Conservation (phyloP, 2,888 invertebrate species). For the Melanchra persicariae region DNA sequence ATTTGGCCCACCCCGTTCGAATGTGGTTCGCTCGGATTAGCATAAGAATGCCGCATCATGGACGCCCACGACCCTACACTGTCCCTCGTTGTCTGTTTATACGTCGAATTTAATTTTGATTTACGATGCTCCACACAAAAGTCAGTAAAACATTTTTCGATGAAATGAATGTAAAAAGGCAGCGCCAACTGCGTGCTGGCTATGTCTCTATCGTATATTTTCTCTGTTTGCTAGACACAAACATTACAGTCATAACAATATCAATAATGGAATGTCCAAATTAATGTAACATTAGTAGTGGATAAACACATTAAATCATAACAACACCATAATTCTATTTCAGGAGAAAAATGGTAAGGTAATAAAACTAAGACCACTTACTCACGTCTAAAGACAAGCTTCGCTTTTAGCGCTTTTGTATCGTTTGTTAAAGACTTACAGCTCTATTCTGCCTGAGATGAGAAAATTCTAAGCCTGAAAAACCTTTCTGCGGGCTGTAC, state of each 20-base stretch:
- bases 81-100: slow-evolving; percentile 89
- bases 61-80: slow-evolving; percentile 86
- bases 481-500: neutral
- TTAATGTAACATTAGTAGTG: too few species aligned
- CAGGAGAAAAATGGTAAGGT: neutral
- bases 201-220: slow-evolving; percentile 31
- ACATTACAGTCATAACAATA: neutral
- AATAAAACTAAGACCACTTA: neutral
- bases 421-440: neutral
- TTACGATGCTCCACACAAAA: slow-evolving; percentile 87
- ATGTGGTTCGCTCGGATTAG: slow-evolving; percentile 88
- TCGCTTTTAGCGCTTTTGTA: neutral
- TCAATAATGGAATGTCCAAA: neutral
- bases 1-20: slow-evolving; percentile 90
- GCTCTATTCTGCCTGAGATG: neutral
- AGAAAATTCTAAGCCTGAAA: neutral
- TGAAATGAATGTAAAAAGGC: slow-evolving; percentile 67
- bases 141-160: slow-evolving; percentile 84
- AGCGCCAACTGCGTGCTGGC: slow-evolving; percentile 34
- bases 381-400: neutral
- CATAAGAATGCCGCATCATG: slow-evolving; percentile 90
- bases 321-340: neutral
- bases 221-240: slow-evolving; percentile 14
- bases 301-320: neutral
- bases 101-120: slow-evolving; percentile 90